These are phyloP conservation scores for Paramormyrops hopkinsi DNA, from an alignment of 2,797 vertebrate genomes.

Conservation along the genomic window DNA sequence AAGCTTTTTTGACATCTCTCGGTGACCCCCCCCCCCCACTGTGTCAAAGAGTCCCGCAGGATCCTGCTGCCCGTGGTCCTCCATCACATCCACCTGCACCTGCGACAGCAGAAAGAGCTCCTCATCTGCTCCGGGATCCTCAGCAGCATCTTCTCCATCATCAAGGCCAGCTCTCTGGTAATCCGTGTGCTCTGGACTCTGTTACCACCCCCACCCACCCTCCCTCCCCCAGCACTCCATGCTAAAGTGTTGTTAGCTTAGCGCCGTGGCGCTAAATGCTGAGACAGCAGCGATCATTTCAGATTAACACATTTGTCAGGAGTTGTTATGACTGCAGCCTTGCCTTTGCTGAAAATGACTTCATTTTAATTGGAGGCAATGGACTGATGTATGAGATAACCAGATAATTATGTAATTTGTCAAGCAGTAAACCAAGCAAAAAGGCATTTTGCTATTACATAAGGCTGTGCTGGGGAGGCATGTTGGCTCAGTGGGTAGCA, in stretches of 20 bases:
- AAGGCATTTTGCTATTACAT: neutral
- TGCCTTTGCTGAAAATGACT: neutral
- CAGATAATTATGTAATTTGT: neutral
- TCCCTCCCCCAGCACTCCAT: neutral
- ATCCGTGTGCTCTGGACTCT: neutral
- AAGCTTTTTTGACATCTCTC: neutral
- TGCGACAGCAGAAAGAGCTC: constrained; percentile 96
- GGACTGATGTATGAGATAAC: neutral
- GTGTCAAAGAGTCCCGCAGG: constrained; percentile 81
- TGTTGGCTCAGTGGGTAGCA: neutral
- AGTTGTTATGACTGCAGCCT: neutral
- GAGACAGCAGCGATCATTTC: neutral
- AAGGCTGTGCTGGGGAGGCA: neutral
- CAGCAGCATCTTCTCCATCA: constrained; percentile 94
- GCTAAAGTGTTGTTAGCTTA: neutral
- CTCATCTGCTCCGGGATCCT: constrained; percentile 98
- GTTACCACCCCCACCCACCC: neutral
- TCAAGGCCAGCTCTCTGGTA: constrained; percentile 93
- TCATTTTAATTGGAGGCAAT: neutral
- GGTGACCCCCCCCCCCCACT: neutral
- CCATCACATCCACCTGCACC: constrained; percentile 96
- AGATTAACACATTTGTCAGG: neutral
- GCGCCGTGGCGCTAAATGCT: neutral
- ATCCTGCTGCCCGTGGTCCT: constrained; percentile 94
- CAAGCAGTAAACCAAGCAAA: neutral